Evolutionary conservation across 1,140 invertebrate genomes (phyloP), one percentile per base, ranked within the genome.

Genomic region (Drosophila sucinea): DNA sequence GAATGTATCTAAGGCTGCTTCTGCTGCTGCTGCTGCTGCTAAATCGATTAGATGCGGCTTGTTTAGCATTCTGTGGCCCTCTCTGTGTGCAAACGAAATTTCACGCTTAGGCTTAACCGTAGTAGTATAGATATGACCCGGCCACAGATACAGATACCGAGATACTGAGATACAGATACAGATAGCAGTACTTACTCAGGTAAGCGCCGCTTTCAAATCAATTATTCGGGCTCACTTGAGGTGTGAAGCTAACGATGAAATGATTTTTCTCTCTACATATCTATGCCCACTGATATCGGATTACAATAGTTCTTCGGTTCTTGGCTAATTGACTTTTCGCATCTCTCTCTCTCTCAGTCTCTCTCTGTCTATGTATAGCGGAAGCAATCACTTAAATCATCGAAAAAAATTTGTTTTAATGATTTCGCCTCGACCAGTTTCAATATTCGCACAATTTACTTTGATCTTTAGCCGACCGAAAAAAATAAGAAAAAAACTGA

Each of bases 41-140:
- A 73, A 87, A 89, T 87, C 77, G 80, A 87, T 87, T 89, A 60
- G 79, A 64, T 70, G 73, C 84, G 84, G 80, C 84, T 89, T 69
- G 84, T 87, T 87, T 74, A 72, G 61, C 56, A 27, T 56, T 64
- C 33, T 63, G 33, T 51, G 61, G 32, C 33, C 44, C 17, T 17
- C 17, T 40, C 67, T 80, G 70, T 86, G 83, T 77, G 67, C 69
- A 75, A 79, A 82, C 67, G 76, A 77, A 51, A 87, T 87, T 87
- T 82, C 60, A 86, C 72, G 79, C 75, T 69, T 51, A 25, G 65
- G 61, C 73, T 82, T 73, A 64, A 54, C 44, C 44, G 44, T 47
- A 47, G 44, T 25, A 71, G 55, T 5, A 79, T 79, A 79, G 70
- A 40, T 66, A 77, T 33, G 55, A 33, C 55, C 55, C 17, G 60